These are phyloP conservation scores for Porites rus DNA, from an alignment of 92 coral and sea anemone species.

Conservation along the genomic window DNA sequence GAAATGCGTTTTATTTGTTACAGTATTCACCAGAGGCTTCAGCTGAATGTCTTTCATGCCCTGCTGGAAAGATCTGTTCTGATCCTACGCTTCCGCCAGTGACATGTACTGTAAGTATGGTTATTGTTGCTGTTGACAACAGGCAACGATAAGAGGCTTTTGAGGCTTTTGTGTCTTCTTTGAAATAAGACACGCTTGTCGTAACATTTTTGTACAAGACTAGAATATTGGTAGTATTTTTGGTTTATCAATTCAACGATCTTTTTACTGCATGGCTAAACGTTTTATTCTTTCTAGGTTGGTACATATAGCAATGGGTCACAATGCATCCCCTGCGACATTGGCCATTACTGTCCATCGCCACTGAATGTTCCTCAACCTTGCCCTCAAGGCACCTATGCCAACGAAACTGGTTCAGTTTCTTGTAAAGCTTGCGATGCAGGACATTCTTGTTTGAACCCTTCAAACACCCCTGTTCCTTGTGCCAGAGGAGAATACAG, in stretches of 20 bases:
- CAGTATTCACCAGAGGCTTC: constrained; percentile 89
- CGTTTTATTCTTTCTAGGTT: constrained; percentile 55
- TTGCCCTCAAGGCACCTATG: constrained; percentile 83
- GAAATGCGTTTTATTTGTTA: constrained; percentile 6
- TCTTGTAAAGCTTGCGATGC: constrained; percentile 87
- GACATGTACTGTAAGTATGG: constrained; percentile 74
- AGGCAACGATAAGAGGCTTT: no score
- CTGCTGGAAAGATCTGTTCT: constrained; percentile 89
- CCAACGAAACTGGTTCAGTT: constrained; percentile 82
- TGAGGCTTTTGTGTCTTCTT: no score
- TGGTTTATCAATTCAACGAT: not conserved
- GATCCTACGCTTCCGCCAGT: constrained; percentile 81
- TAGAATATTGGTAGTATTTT: not conserved
- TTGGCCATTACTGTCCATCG: constrained; percentile 94
- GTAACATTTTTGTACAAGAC: no score
- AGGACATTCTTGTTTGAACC: constrained; percentile 89
- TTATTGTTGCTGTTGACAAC: not conserved
- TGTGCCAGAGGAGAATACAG: constrained; percentile 91
- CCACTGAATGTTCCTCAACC: constrained; percentile 83
- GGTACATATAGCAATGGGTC: constrained; percentile 96
- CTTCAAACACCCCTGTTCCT: constrained; percentile 74
- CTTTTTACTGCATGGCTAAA: no score
- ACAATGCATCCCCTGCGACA: constrained; percentile 83
- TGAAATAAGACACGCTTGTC: no score
- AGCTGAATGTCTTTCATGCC: constrained; percentile 84